Conservation (phyloP, 2,113 vertebrate species). For the Fukomys damarensis region DNA sequence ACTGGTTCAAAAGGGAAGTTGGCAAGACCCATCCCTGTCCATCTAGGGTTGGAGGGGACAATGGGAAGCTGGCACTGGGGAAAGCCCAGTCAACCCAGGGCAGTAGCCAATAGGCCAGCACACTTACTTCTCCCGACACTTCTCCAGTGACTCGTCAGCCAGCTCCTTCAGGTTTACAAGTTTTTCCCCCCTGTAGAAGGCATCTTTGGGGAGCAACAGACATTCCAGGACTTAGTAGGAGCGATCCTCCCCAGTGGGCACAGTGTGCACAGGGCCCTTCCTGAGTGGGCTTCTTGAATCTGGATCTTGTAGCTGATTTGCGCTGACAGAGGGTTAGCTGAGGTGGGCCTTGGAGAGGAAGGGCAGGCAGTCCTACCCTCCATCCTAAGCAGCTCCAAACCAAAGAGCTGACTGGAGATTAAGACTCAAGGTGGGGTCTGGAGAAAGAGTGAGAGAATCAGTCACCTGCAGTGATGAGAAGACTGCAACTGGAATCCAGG, state of each 20-base stretch:
- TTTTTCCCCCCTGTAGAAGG: conserved; percentile 98
- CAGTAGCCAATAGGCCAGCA: neutral
- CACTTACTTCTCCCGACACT: conserved; percentile 95
- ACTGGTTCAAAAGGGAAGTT: neutral
- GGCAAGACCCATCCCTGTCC: neutral
- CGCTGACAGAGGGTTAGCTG: conserved; percentile 48
- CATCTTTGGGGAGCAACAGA: conserved; percentile 89
- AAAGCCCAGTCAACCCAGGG: neutral
- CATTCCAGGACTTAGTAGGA: conserved; percentile 69
- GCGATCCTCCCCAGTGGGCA: conserved; percentile 15
- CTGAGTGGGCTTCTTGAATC: conserved; percentile 41
- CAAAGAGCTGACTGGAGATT: conserved; percentile 31
- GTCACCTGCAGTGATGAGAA: conserved; percentile 96
- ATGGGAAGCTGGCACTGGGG: conserved; percentile 19
- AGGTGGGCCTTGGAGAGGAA: conserved; percentile 6
- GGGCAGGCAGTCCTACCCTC: neutral
- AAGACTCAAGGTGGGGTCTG: neutral
- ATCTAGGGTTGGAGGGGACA: neutral
- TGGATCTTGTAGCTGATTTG: conserved; percentile 59
- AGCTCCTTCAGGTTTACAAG: conserved; percentile 96
- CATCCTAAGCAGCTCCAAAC: neutral
- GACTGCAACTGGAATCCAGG: conserved; percentile 91
- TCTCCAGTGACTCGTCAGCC: conserved; percentile 94
- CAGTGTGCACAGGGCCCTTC: conserved; percentile 41
- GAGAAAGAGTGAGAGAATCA: conserved; percentile 52